Base-by-base conservation (phyloP, 1,140 invertebrate species). In the Chelonus insularis region DNA sequence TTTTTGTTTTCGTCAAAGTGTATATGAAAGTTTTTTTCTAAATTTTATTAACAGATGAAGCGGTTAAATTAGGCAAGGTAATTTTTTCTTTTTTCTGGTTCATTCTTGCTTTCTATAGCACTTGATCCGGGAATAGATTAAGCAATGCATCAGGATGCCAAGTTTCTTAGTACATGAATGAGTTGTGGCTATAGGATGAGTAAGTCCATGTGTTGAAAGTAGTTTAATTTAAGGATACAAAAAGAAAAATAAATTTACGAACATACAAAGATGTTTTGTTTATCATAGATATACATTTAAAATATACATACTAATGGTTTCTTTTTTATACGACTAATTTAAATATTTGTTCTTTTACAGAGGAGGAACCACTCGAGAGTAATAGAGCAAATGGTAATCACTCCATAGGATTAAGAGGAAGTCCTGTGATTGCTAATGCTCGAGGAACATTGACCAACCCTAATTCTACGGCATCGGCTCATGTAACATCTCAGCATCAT, bases 361-460 rank as follows among this genome's bases (percentile, higher is more conserved):
- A 80, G 50, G 79, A 81, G 57, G 78, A 80, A 12, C 78, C 78
- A 25, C 23, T 77, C 48, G 78, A 80, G 47, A 77, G 68, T 11
- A 73, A 23, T 39, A 77, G 73, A 37, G 74, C 69, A 39, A 78
- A 80, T 55, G 78, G 78, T 12, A 78, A 70, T 64, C 70, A 71
- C 55, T 68, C 62, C 55, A 61, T 45, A 21, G 51, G 34, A 16
- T 60, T 70, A 1, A 67, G 76, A 16, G 70, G 65, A 4, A 79
- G 74, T 65, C 73, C 79, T 0, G 66, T 78, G 23, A 72, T 79
- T 36, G 69, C 74, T 5, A 77, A 41, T 48, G 60, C 74, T 4
- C 63, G 76, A 32, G 65, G 63, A 66, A 70, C 72, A 25, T 69
- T 74, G 8, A 62, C 71, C 1, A 67, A 70, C 7, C 64, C 64